These are phyloP conservation scores for Phataginus tetradactyla DNA, from an alignment of 2,797 vertebrate genomes.

Conservation along the genomic window DNA sequence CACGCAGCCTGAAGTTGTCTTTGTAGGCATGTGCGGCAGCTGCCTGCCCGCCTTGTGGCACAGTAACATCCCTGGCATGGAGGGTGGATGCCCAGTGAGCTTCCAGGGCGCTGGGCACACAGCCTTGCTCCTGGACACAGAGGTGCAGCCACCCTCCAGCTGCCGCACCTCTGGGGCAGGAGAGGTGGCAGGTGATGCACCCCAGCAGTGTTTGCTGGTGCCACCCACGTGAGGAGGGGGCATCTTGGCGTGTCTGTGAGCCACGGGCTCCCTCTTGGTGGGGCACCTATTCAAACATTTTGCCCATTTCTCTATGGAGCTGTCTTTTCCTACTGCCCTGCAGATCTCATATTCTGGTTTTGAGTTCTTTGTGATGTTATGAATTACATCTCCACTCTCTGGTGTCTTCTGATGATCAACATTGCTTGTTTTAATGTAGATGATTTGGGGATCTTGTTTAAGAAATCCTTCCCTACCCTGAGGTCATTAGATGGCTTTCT, in stretches of 20 bases:
- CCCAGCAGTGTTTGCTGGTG: no score
- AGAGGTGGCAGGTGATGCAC: no score
- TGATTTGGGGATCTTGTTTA: background rate
- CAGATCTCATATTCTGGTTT: background rate
- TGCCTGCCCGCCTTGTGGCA: accelerated
- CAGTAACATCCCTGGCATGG: no score
- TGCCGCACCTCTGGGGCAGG: no score
- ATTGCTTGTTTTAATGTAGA: no score
- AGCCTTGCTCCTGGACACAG: no score
- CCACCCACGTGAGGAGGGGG: no score
- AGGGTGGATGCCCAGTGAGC: background rate
- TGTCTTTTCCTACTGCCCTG: background rate
- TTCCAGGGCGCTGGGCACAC: background rate
- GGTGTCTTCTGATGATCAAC: background rate
- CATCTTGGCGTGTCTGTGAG: accelerated
- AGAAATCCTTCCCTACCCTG: background rate
- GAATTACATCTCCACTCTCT: no score
- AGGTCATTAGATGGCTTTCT: background rate
- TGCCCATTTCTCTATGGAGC: background rate
- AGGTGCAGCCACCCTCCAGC: no score
- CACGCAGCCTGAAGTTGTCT: background rate
- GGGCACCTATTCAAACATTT: accelerated
- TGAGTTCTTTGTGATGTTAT: background rate
- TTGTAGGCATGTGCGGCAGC: accelerated
- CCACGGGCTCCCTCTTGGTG: accelerated